Base-by-base conservation (phyloP, 2,113 vertebrate species). In the Aplodontia rufa region DNA sequence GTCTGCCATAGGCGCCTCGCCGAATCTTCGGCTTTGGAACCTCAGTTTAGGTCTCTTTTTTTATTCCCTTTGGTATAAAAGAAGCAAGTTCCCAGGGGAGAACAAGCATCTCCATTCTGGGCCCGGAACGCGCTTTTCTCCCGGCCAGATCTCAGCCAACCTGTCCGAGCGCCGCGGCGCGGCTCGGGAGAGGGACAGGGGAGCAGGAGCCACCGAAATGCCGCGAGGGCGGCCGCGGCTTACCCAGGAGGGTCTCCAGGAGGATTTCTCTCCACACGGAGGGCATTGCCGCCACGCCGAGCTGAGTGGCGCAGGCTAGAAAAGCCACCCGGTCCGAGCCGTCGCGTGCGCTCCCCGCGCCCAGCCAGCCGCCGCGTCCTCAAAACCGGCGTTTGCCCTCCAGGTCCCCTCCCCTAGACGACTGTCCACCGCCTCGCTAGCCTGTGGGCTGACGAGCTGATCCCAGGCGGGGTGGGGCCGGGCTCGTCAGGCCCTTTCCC, bases 221-320 rank as follows among this genome's bases (percentile, higher is more conserved):
- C 0, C n/a, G 12, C 35, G 5, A 2, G 20, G 53, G 22, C 16
- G 6, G 55, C 75, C n/a, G 13, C 87, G 62, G 72, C 98, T 97
- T 98, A 98, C 98, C 98, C 71, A 98, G 81, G 1, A 98, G 8
- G 30, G 49, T 98, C 97, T 98, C 98, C 69, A 97, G 58, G 24
- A 98, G 30, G 79, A 98, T 19, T 11, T 96, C 97, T 35, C 66
- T 97, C 98, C 98, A 98, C 4, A 97, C 88, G 0, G 64, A 4
- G 22, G 35, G 8, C 98, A 98, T 98, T 32, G 16, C 66, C 20
- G 1, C 64, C 3, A 16, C 14, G 42, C 0, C 4, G 32, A 66
- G 20, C 8, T 12, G 2, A 3, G 42, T 35, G 20, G 82, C 37
- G 66, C 74, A 30, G 76, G 28, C 20, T 2, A 35, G 16, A 66